Conservation (phyloP, 1,140 invertebrate genomes). For the Daktulosphaira vitifoliae region DNA sequence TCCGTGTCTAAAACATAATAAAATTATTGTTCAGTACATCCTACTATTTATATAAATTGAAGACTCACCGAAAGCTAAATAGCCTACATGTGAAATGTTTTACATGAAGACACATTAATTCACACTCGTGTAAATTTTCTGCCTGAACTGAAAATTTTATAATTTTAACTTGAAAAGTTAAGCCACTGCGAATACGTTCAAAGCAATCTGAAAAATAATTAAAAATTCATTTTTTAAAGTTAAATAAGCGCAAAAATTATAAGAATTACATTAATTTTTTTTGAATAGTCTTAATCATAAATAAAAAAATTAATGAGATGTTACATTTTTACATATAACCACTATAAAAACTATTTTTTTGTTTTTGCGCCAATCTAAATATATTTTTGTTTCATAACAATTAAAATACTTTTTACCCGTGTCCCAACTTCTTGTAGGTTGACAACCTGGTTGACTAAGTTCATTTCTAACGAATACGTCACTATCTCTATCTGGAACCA, state of each 20-base stretch:
- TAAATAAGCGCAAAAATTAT: background rate
- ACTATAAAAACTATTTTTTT: too few species aligned
- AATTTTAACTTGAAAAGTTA: constrained; percentile 53
- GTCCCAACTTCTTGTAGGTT: constrained; percentile 38
- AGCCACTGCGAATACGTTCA: constrained; percentile 63
- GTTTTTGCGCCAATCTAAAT: too few species aligned
- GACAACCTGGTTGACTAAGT: constrained; percentile 37
- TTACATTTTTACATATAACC: too few species aligned
- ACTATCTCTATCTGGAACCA: constrained; percentile 63
- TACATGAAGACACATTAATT: constrained; percentile 57
- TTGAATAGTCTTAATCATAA: too few species aligned
- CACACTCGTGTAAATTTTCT: constrained; percentile 61
- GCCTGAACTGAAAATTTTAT: constrained; percentile 55
- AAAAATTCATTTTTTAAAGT: background rate
- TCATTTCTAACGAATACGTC: constrained; percentile 65
- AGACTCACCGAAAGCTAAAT: constrained; percentile 59
- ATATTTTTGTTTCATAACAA: background rate
- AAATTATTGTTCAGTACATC: too few species aligned
- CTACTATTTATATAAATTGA: too few species aligned
- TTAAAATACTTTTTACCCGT: too few species aligned
- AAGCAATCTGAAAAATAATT: constrained; percentile 60
- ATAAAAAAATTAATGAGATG: too few species aligned
- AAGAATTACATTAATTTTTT: too few species aligned
- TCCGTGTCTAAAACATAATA: constrained; percentile 48
- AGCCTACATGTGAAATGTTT: constrained; percentile 62